Percentiles rank a stretch among this genome's conserved stretches.
Evolutionary conservation across 2,797 vertebrate species (phyloP).

Genomic region (Eospalax fontanierii): DNA sequence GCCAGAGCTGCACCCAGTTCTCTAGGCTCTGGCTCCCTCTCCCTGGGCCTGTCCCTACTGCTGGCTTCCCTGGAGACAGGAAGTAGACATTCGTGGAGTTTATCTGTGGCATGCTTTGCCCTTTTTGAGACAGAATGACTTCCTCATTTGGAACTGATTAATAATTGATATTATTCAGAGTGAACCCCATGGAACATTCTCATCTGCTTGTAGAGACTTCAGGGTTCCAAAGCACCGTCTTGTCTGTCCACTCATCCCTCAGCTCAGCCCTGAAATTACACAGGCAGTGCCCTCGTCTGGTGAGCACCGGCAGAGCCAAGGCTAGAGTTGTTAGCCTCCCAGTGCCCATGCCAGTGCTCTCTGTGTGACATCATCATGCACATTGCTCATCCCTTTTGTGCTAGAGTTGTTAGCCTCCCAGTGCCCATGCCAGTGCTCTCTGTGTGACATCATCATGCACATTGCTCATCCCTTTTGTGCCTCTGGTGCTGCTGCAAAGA

Average conservation of each 20-base stretch:
- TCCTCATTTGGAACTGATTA: slow-evolving; percentile 64
- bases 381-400: neutral
- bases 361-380: fast-evolving
- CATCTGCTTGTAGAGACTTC: neutral
- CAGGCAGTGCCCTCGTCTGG: neutral
- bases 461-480: neutral
- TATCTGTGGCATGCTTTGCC: neutral
- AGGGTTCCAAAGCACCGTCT: neutral
- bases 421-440: neutral
- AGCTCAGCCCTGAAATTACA: neutral
- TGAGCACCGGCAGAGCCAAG: neutral
- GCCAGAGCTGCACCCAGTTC: neutral
- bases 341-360: neutral
- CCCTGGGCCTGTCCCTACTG: neutral
- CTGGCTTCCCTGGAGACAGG: neutral
- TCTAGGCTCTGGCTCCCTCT: neutral
- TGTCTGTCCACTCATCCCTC: neutral
- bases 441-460: fast-evolving
- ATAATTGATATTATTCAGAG: neutral
- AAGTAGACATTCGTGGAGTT: neutral
- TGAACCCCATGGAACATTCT: neutral
- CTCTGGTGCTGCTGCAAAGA: neutral
- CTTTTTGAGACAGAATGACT: slow-evolving; percentile 40
- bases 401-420: neutral
- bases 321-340: neutral